Conservation (phyloP, 1,140 invertebrate species). For the Ostrea denselamellosa region DNA sequence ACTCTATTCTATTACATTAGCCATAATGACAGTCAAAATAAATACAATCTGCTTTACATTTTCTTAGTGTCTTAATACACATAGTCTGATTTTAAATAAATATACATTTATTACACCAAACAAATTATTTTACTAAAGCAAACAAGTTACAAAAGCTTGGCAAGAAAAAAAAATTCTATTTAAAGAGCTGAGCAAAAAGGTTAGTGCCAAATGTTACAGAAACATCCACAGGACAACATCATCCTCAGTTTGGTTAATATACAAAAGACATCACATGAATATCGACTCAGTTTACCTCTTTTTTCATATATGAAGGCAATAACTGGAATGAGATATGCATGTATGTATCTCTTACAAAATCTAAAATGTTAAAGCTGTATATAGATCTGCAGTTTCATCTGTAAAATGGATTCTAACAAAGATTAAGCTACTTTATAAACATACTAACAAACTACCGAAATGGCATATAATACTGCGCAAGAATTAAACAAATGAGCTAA, state of each 20-base stretch:
- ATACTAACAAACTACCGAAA: no score
- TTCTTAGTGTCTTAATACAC: no score
- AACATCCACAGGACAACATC: not conserved
- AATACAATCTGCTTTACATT: no score
- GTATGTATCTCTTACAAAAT: not conserved
- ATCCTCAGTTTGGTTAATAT: constrained; percentile 4
- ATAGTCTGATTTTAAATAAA: no score
- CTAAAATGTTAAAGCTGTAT: not conserved
- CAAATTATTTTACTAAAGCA: constrained; percentile 22
- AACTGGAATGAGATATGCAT: constrained; percentile 8
- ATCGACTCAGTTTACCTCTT: not conserved
- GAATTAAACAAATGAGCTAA: no score
- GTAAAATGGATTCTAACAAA: no score
- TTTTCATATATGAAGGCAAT: constrained; percentile 32
- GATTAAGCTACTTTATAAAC: no score
- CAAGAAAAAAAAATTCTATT: constrained; percentile 9
- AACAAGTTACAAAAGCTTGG: constrained; percentile 8
- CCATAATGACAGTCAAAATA: no score
- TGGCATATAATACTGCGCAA: no score
- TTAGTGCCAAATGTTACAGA: constrained; percentile 7
- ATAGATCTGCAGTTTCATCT: no score
- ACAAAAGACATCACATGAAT: not conserved
- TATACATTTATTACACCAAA: not conserved
- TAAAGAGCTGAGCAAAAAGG: not conserved
- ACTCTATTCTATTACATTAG: no score